A percentile compares a stretch with the other conserved stretches of the same genome.
These are phyloP conservation scores for Clivina fossor DNA, from an alignment of 2,888 invertebrate genomes.

Conservation along the genomic window DNA sequence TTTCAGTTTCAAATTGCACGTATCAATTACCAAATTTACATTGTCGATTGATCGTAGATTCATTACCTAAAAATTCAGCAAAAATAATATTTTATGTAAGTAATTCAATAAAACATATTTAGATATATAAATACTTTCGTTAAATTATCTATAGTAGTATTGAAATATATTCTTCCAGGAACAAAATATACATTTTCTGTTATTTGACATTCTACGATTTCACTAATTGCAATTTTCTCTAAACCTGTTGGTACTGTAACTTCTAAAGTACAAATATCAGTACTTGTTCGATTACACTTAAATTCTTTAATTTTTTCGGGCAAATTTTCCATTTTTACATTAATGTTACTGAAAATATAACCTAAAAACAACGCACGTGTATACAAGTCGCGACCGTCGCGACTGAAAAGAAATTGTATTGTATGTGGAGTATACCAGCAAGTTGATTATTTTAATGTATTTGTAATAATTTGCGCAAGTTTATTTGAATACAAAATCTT, in stretches of 20 bases:
- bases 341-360: no score
- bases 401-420: no score
- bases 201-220: slow-evolving; percentile 2
- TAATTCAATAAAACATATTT: background rate
- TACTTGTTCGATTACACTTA: no score
- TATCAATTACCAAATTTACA: slow-evolving; percentile 18
- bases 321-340: no score
- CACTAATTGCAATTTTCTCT: slow-evolving; percentile 10
- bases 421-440: no score
- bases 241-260: slow-evolving; percentile 25
- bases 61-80: slow-evolving; percentile 11
- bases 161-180: slow-evolving; percentile 13
- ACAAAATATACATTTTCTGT: background rate
- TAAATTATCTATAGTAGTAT: background rate
- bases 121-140: background rate
- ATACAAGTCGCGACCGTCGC: no score
- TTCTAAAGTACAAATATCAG: no score
- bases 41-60: slow-evolving; percentile 19
- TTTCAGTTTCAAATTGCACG: background rate
- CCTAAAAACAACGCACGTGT: no score
- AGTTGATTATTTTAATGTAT: no score
- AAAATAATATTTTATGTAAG: background rate
- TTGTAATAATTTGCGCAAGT: no score
- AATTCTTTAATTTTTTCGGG: no score
- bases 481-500: no score